Conservation (phyloP, 1,140 invertebrate genomes). For the Apis laboriosa region DNA sequence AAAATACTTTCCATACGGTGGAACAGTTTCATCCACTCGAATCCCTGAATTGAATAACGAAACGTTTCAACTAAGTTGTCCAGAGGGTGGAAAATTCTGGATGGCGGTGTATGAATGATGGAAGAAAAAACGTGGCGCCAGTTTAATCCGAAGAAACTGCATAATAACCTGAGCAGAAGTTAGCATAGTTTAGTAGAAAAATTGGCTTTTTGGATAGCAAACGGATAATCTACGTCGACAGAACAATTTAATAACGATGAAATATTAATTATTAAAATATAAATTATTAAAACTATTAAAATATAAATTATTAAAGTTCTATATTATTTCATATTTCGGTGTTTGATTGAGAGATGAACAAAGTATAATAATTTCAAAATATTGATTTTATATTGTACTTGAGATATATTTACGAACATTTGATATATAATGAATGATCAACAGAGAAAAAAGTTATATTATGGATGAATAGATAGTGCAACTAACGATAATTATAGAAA, state of each 20-base stretch:
- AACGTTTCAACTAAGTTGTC: neutral
- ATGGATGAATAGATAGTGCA: too few species aligned
- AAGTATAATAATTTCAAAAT: too few species aligned
- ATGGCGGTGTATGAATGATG: neutral
- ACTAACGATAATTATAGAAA: too few species aligned
- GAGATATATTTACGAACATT: neutral
- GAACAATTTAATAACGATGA: neutral
- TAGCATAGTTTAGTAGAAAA: constrained; percentile 40
- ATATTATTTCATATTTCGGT: neutral
- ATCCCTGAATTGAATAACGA: constrained; percentile 20
- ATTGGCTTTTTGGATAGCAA: constrained; percentile 51
- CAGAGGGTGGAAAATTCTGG: neutral
- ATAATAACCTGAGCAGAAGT: constrained; percentile 56
- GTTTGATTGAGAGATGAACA: neutral
- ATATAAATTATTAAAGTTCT: too few species aligned
- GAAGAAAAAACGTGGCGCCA: constrained; percentile 1
- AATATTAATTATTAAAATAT: too few species aligned
- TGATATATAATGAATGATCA: too few species aligned
- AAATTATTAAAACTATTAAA: too few species aligned
- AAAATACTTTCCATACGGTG: constrained; percentile 6
- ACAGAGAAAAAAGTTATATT: too few species aligned
- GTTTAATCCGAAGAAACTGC: constrained; percentile 29
- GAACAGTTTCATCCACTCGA: constrained; percentile 22
- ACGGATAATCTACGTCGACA: neutral
- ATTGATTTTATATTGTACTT: too few species aligned